Base-by-base conservation (phyloP, 1,140 invertebrate genomes). In the Diplogasteroides magnus region DNA sequence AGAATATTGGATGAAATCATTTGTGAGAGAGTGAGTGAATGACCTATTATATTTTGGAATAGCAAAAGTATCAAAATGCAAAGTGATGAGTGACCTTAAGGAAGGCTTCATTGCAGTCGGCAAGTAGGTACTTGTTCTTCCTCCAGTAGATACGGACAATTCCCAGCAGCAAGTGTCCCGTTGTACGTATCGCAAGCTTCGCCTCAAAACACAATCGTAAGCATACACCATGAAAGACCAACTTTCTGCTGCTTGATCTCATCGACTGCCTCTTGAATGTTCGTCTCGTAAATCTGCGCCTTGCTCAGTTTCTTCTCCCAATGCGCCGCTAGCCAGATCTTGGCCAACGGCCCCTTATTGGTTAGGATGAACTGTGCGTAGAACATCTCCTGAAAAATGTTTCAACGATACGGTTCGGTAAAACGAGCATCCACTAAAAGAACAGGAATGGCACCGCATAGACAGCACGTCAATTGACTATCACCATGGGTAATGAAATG, bases 271-370 rank as follows among this genome's bases (percentile, higher is more conserved):
- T 95, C 95, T 83, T 98, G 94, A 82, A 99, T 98, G 82, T 98
- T 97, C 0, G 96, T 99, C 86, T 99, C 97, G 85, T 97, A 98
- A 32, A 99, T 95, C 88, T 99, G 96, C 66, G 97, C 95, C 85
- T 98, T 99, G 0, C 97, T 98, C 31, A 99, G 86, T 83, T 99
- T 99, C 81, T 98, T 98, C 83, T 99, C 97, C 97, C 97, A 99
- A 86, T 99, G 97, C 70, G 97, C 97, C 48, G 97, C 97, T 78
- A 99, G 85, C 97, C 97, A 99, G n/a, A 77, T 82, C 63, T 82
- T 83, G 2, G 80, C 74, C 27, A 82, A 68, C 1, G 80, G 82
- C 1, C 82, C 81, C 59, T 82, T 82, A 67, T 82, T 82, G 0
- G 81, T 76, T 26, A 82, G 61, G 31, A 82, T 78, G 69, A 83